Evolutionary conservation across 37 sponge, comb jelly and placozoan species (phyloP), one percentile per base, ranked within the genome.

Genomic region (Halichondria panicea): DNA sequence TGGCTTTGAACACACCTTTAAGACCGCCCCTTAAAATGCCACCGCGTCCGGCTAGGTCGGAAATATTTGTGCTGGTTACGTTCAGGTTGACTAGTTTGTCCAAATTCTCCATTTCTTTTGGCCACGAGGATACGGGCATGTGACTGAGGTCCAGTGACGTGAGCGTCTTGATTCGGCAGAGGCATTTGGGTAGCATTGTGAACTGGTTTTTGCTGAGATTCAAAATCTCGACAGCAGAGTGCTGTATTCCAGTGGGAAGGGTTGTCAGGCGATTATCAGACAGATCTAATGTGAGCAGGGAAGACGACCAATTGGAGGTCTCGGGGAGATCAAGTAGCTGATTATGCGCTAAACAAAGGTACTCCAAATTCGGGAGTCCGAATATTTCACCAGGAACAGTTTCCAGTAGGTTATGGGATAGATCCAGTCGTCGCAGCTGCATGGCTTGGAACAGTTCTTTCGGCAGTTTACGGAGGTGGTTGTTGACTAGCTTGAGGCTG

Each of bases 401-500:
- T 9, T 75, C 59, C 31, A 91, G 79, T 19, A 77, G 64, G 71
- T 91, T 91, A 21, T 85, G 72, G 4, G 87, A 81, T 8, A 91
- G 83, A 39, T 87, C 83, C 22, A 91, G 78, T n/a, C 84, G 57
- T 0, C 86, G 74, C 2, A 91, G 84, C 59, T 91, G 92, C 7
- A 72, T 68, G 21, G 92, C 75, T 18, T 56, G 38, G 61, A 79
- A 82, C 28, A 91, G 53, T 40, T 86, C 84, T 11, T 7, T 27
- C 1, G 92, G 92, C 2, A 86, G 61, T n/a, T 68, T 79, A 35
- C 56, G 55, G 22, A 91, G 70, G 37, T 87, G 78, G 45, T 91
- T 91, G 48, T 87, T 82, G 63, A 64, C 80, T 13, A 87, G 70
- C 65, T 87, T 86, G 41, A 91, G 84, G 41, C 52, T 75, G 8